Evolutionary conservation across 1,140 invertebrate genomes (phyloP), one percentile per base, ranked within the genome.

Genomic region (Tetragnatha versicolor): DNA sequence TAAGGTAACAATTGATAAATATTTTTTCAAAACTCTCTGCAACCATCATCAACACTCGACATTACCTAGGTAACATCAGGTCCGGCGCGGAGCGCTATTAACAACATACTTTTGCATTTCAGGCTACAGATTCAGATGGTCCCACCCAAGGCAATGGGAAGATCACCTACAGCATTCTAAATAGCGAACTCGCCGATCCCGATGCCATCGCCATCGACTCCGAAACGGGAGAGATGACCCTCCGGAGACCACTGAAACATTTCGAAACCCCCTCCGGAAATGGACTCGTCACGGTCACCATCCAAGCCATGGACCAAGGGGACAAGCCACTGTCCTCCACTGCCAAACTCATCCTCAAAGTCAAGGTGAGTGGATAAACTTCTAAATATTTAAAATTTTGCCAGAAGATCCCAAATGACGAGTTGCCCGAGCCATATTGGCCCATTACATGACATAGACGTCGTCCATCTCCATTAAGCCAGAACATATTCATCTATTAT

Each of bases 191-290:
- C 0, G 89, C 89, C 39, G 82, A 86, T 73, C 22, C 42, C 7
- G 33, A 37, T 25, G 73, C 78, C 14, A 33, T 82, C 2, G n/a
- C 7, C 7, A 88, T 94, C 25, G 90, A 93, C 81, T 83, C 89
- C 17, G 86, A 89, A 0, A 91, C 89, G 20, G 93, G 92, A 0
- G 92, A 93, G 84, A 87, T 93, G 0, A 89, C 84, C 3, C 89
- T 94, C 58, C 82, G 88, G 12, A 87, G 88, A 45, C 88, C 90
- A 49, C 33, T 76, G 33, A 82, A 49, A 42, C 51, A 79, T 25
- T 60, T 65, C 17, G 80, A 80, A 37, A 73, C 69, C 12, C 78
- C 45, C 14, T 20, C 33, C 20, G 51, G 39, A 17, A 76, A 49
- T 7, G 76, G 69, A 65, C 35, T 79, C 25, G 17, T 82, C 22